Evolutionary conservation across 2,797 vertebrate genomes (phyloP).

Genomic region (Chelon labrosus): DNA sequence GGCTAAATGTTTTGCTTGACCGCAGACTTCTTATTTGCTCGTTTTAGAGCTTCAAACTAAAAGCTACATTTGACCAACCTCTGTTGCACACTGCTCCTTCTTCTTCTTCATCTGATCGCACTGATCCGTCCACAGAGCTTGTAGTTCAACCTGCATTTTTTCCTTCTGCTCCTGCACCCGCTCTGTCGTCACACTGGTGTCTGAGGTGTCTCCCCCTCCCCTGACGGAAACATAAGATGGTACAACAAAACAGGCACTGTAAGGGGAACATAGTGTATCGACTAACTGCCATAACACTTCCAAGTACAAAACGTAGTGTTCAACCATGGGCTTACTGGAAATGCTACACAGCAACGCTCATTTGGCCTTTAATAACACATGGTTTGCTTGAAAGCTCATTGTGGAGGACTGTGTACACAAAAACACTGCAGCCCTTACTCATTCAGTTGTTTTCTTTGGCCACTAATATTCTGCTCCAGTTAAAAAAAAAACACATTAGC

Average conservation of each 20-base stretch:
- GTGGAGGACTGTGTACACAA: not conserved
- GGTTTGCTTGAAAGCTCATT: constrained; percentile 15
- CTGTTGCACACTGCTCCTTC: constrained; percentile 90
- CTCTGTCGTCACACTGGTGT: constrained; percentile 59
- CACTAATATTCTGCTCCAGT: constrained; percentile 30
- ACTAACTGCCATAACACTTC: not conserved
- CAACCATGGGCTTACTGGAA: constrained; percentile 7
- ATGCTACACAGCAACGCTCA: constrained; percentile 4
- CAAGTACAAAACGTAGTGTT: not conserved
- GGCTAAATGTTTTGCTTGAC: too few relatives aligned
- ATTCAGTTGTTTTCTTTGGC: constrained; percentile 40
- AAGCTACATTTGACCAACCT: constrained; percentile 79
- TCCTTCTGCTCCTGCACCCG: constrained; percentile 85
- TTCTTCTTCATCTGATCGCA: constrained; percentile 85
- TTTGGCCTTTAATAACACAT: constrained; percentile 18
- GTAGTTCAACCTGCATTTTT: constrained; percentile 88
- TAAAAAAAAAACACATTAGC: constrained; percentile 53
- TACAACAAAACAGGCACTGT: constrained; percentile 12
- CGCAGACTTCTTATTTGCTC: too few relatives aligned
- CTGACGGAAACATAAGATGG: constrained; percentile 58
- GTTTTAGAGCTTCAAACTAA: constrained; percentile 1
- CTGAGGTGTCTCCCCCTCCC: constrained; percentile 49
- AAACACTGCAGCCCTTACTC: constrained; percentile 28
- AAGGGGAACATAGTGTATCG: constrained; percentile 1
- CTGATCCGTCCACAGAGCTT: constrained; percentile 85